Base-by-base conservation (phyloP, 2,113 vertebrate species). In the Indicator indicator region DNA sequence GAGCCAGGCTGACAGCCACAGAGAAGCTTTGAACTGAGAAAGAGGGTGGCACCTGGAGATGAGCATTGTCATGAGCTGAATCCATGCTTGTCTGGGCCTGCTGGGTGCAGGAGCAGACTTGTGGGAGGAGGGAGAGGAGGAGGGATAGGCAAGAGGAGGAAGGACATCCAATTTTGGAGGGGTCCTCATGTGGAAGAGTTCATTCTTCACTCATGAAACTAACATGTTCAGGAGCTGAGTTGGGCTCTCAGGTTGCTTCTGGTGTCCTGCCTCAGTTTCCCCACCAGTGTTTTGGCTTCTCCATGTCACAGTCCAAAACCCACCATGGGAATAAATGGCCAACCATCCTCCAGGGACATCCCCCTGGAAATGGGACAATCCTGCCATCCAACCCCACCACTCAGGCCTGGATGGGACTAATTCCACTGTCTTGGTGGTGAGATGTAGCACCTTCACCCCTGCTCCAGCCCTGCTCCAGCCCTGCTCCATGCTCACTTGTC, bases 1-100 rank as follows among this genome's bases (percentile, higher is more conserved):
- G 0, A 71, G 77, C 15, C 0, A 0, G 9, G 32, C 24, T 63
- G 15, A 42, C 1, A 1, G 13, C 28, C 26, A 2, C 4, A 17
- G 44, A 0, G 8, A 58, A 28, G 11, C 20, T 74, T 69, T 16
- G 69, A 76, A 64, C 19, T 0, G 2, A 55, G 59, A 67, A 83
- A 26, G 44, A 80, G 6, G 32, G 69, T 71, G 69, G n/a, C 23
- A 70, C 13, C 27, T 0, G 0, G 33, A 60, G 76, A 23, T 9
- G 40, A 71, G 36, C 28, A 11, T 23, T 2, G 1, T 19, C 67
- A 20, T 0, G 2, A 62, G 20, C 12, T 32, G n/a, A 50, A 56
- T 65, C 62, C 0, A 0, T 40, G 23, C 36, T 74, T 88, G 60
- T 50, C 80, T 0, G 0, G 24, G 72, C 40, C 17, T 60, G 21